Conservation (phyloP, 2,888 invertebrate species). For the Hyles lineata region DNA sequence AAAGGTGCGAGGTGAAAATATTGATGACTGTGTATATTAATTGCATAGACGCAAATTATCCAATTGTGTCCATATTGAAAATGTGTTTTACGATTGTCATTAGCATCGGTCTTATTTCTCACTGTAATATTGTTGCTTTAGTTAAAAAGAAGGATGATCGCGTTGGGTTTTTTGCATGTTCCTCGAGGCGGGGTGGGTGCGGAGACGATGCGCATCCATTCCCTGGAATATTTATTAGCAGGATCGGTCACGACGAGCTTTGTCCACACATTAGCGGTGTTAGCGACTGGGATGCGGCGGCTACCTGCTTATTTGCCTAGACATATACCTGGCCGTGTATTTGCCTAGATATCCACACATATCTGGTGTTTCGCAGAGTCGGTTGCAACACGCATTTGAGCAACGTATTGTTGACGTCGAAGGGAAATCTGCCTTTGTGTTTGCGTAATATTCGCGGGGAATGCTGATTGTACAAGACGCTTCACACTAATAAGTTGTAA, state of each 20-base stretch:
- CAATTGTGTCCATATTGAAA: constrained; percentile 31
- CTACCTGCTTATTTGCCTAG: constrained; percentile 76
- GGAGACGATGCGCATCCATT: constrained; percentile 66
- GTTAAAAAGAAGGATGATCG: not conserved
- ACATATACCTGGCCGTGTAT: constrained; percentile 62
- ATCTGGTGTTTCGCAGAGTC: constrained; percentile 65
- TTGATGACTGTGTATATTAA: constrained; percentile 52
- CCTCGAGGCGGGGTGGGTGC: constrained; percentile 44
- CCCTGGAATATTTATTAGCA: constrained; percentile 83
- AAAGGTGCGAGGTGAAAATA: constrained; percentile 63
- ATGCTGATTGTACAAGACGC: constrained; percentile 64
- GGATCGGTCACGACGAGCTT: constrained; percentile 78
- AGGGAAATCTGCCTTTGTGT: constrained; percentile 74
- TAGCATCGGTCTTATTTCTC: constrained; percentile 24
- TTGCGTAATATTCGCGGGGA: constrained; percentile 69
- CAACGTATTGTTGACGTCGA: constrained; percentile 73
- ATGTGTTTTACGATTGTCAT: constrained; percentile 23
- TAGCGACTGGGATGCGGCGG: constrained; percentile 71
- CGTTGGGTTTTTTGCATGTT: constrained; percentile 3
- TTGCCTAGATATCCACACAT: constrained; percentile 75
- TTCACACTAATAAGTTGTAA: constrained; percentile 64
- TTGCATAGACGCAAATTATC: constrained; percentile 39
- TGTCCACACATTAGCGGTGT: constrained; percentile 82
- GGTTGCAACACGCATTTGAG: constrained; percentile 75
- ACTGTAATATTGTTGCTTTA: constrained; percentile 19